Evolutionary conservation across 2,797 vertebrate genomes (phyloP), one percentile per base, ranked within the genome.

Genomic region (Poecilia velifera): DNA sequence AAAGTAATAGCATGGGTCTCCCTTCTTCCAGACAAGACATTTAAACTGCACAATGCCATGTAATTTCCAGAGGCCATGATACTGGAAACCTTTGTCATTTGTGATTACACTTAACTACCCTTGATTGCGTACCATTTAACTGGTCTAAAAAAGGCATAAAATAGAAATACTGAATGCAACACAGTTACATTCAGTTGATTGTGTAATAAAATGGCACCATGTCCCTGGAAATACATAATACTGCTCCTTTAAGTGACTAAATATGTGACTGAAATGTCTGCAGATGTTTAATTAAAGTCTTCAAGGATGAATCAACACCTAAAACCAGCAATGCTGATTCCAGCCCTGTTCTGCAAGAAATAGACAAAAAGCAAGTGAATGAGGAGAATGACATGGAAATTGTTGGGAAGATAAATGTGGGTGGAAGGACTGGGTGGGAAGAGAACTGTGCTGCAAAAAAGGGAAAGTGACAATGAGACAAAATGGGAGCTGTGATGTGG

Each of bases 271-370:
- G 18, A 55, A 36, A 74, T 83, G 85, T 87, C 1, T 80, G 82
- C 75, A 92, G 83, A 92, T 93, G 91, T 93, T 94, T 92, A 93
- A 94, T 94, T 92, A 91, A 94, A 89, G 86, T 91, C 81, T 83
- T 74, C 31, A 83, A 83, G 86, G 79, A 89, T 91, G 88, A 90
- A 77, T 93, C 90, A 92, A 80, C 76, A 74, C 68, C 85, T 86
- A 77, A 88, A 90, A 77, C 82, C 77, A 88, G 64, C 41, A 68
- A 79, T 73, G 85, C 78, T 82, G 78, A 92, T 82, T 91, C 81
- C 85, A 86, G 71, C 84, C 78, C 53, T 77, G 13, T 82, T 80
- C 57, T 75, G 82, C 76, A 25, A 79, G 8, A 74, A 51, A 75
- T 13, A 74, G 51, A 25, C 6, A 53, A 49, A 46, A 79, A 74